Evolutionary conservation across 1,140 invertebrate genomes (phyloP), one percentile per base, ranked within the genome.

Genomic region (Scaptomyza graminum): DNA sequence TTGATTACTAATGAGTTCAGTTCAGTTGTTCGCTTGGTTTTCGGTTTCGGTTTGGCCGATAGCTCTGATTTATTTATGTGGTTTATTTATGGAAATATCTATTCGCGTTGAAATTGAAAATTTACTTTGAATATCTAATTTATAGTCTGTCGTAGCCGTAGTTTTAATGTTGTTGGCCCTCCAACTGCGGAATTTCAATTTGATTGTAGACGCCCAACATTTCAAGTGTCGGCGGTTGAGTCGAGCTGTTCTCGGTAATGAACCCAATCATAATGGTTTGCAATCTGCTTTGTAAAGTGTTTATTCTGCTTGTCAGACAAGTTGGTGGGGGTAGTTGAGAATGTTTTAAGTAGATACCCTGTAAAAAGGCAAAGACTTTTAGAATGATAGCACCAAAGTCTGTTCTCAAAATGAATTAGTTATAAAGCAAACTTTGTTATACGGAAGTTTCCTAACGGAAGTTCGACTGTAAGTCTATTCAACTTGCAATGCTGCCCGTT

Each of bases 21-120:
- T 59, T 76, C 41, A 51, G 41, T 77, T 57, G 50, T 74, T 52
- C 65, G 47, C 31, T 44, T 5, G 28, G 18, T 28, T 68, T 83
- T 68, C 60, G 50, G 73, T 68, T 44, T 59, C 68, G 68, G 55
- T 64, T 52, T 49, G 50, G 56, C 47, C 59, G 54, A 59, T 67
- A 78, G 82, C 82, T 78, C 82, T 87, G 82, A 87, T 87, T 87
- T 87, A 87, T 87, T 87, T 87, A 87, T 87, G 83, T 76, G 68
- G 61, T 87, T 87, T 87, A 87, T 88, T 87, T 87, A 87, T 87
- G 82, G 74, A 82, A 82, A 85, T 75, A 81, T 87, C 82, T 87
- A 85, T 87, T 70, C 74, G 82, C 56, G 74, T 73, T 72, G 74
- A 87, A 87, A 87, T 87, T 87, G 74, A 87, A 88, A 88, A 88